A percentile compares a stretch with the other conserved stretches of the same genome.
These are phyloP conservation scores for Malacoraja senta DNA, from an alignment of 2,797 vertebrate species.

Conservation along the genomic window DNA sequence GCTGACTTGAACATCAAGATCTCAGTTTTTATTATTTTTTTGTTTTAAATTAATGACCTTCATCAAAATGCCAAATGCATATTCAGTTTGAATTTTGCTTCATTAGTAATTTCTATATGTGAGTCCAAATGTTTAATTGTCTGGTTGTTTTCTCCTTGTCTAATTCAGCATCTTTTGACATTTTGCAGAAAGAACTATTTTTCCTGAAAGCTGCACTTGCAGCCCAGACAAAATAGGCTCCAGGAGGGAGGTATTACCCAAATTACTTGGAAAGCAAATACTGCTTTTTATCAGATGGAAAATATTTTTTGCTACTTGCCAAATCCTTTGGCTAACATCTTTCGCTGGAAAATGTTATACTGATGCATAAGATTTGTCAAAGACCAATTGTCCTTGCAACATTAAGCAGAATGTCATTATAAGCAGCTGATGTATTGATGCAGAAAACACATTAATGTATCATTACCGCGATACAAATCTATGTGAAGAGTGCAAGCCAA, in stretches of 20 bases:
- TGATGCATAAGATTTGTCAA: conserved; percentile 10
- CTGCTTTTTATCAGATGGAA: conserved; percentile 18
- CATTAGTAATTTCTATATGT: background rate
- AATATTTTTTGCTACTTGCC: conserved; percentile 12
- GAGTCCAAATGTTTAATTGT: background rate
- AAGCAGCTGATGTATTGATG: conserved; percentile 7
- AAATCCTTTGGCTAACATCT: conserved; percentile 1
- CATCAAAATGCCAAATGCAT: background rate
- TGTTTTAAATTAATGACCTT: background rate
- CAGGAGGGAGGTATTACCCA: conserved; percentile 24
- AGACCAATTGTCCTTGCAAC: conserved; percentile 4
- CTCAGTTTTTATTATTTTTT: background rate
- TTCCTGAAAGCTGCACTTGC: background rate
- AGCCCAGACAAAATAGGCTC: background rate
- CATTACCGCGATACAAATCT: background rate
- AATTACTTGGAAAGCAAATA: conserved; percentile 12
- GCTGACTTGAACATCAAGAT: background rate
- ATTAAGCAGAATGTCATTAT: conserved; percentile 8
- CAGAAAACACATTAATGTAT: background rate
- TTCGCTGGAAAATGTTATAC: background rate
- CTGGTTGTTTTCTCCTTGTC: background rate
- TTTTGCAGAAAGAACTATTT: background rate
- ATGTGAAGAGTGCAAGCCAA: conserved; percentile 7
- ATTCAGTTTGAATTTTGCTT: background rate
- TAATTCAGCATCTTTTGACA: background rate